Conservation (phyloP, 1,140 invertebrate genomes). For the Calephelis virginiensis region DNA sequence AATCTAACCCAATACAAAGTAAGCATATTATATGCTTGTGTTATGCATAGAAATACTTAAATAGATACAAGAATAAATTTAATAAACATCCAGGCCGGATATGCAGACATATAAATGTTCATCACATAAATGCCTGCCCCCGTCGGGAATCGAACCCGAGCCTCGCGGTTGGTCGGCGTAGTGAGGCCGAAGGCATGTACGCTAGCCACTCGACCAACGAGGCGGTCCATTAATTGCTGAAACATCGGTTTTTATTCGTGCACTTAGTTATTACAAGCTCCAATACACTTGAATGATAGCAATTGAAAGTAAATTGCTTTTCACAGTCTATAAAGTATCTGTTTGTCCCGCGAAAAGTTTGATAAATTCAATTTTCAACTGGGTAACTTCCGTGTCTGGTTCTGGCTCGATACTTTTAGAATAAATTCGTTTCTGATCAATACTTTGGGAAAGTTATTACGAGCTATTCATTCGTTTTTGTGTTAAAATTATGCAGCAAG, state of each 20-base stretch:
- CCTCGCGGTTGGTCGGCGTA: no score
- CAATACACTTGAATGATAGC: conserved; percentile 49
- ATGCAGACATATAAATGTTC: no score
- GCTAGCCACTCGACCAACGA: no score
- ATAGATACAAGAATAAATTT: no score
- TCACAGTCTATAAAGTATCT: conserved; percentile 68
- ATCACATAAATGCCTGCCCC: no score
- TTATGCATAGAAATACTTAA: no score
- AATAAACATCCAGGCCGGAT: no score
- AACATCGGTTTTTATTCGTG: conserved; percentile 25
- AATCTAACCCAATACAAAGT: no score
- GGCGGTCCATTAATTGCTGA: not conserved
- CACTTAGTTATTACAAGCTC: conserved; percentile 43
- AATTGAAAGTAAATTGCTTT: conserved; percentile 62
- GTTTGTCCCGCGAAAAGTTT: conserved; percentile 65
- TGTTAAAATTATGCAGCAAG: not conserved
- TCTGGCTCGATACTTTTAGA: conserved; percentile 65
- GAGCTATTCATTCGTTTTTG: not conserved
- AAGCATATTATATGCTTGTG: no score
- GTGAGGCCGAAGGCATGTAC: no score
- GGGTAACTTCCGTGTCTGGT: conserved; percentile 59
- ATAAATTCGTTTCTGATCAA: conserved; percentile 63
- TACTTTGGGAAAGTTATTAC: conserved; percentile 50
- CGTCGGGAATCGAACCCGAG: no score
- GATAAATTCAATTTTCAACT: conserved; percentile 70